A percentile compares a stretch with the other conserved stretches of the same genome.
These are phyloP conservation scores for Oreochromis spilurus DNA, from an alignment of 2,113 vertebrate species.

Conservation along the genomic window DNA sequence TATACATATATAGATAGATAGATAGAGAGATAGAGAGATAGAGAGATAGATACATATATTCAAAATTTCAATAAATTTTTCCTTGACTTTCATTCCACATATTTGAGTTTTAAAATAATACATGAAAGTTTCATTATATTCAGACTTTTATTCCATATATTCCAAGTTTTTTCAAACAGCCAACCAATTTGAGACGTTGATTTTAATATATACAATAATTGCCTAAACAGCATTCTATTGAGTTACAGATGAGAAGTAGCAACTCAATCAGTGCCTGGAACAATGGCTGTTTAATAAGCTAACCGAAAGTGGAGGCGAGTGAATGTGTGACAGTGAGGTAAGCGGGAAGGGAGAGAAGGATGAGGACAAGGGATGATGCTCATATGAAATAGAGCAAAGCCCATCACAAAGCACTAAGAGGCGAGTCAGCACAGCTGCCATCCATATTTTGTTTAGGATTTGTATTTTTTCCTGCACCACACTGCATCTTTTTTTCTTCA, in stretches of 20 bases:
- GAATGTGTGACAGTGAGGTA: constrained; percentile 32
- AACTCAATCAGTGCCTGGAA: constrained; percentile 24
- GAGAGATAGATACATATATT: too few species aligned
- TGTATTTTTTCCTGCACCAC: constrained; percentile 13
- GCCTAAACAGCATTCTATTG: not conserved
- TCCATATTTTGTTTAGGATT: constrained; percentile 56
- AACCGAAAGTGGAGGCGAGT: constrained; percentile 21
- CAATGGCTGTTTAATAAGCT: not conserved
- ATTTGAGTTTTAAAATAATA: not conserved
- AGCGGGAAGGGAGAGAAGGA: constrained; percentile 20
- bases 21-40: too few species aligned
- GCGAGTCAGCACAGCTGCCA: constrained; percentile 58
- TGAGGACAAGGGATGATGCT: constrained; percentile 47
- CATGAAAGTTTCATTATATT: not conserved
- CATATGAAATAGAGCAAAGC: constrained; percentile 58
- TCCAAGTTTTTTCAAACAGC: not conserved
- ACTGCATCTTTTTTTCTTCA: constrained; percentile 2
- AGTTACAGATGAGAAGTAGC: constrained; percentile 1
- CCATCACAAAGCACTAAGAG: constrained; percentile 60
- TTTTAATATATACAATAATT: not conserved
- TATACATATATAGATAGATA: too few species aligned
- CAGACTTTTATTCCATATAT: not conserved
- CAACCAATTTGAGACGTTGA: not conserved
- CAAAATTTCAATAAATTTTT: too few species aligned
- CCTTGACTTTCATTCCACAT: not conserved